These are phyloP conservation scores for Mystacides longicornis DNA, from an alignment of 2,888 invertebrate genomes.

Conservation along the genomic window DNA sequence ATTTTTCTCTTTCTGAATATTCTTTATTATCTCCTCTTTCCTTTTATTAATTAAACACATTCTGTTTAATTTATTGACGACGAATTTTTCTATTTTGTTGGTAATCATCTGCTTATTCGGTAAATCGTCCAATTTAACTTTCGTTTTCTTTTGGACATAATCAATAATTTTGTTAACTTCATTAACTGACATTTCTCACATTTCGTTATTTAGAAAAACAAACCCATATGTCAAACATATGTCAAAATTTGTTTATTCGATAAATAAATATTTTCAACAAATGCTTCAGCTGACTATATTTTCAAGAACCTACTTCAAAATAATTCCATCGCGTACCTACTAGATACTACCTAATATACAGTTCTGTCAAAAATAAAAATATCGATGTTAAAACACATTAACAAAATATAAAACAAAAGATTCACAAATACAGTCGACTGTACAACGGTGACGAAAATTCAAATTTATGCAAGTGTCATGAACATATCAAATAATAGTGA, in stretches of 20 bases:
- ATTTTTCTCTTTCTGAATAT: not conserved
- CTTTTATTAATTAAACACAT: not conserved
- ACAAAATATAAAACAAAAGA: too few species aligned
- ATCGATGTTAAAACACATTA: too few species aligned
- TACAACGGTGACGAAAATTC: too few species aligned
- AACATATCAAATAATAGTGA: too few species aligned
- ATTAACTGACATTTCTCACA: not conserved
- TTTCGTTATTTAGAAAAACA: not conserved
- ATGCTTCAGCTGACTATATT: not conserved
- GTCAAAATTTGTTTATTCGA: not conserved
- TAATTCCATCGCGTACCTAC: too few species aligned
- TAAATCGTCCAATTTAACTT: not conserved
- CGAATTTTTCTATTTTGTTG: not conserved
- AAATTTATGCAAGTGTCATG: too few species aligned
- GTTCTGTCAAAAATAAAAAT: too few species aligned
- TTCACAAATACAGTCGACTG: too few species aligned
- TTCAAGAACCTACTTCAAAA: not conserved
- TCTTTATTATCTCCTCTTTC: not conserved
- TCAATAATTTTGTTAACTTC: not conserved
- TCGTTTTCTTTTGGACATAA: not conserved
- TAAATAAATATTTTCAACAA: not conserved
- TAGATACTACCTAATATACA: too few species aligned
- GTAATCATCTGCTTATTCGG: not conserved
- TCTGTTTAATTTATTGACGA: not conserved
- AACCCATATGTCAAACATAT: not conserved